These are phyloP conservation scores for Drymonia ruficornis DNA, from an alignment of 2,888 invertebrate species.

Conservation along the genomic window DNA sequence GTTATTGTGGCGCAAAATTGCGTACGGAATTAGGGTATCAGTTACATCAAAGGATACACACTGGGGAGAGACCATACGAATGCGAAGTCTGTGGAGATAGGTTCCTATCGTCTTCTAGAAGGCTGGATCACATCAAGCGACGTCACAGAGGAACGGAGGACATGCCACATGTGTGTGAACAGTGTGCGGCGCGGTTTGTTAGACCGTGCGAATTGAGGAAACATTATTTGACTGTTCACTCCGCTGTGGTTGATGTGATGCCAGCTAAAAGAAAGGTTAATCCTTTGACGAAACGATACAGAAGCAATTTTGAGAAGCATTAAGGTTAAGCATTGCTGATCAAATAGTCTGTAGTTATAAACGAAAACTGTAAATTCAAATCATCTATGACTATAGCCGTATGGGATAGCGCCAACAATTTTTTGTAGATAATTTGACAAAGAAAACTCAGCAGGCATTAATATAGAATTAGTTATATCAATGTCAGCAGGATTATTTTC, in stretches of 20 bases:
- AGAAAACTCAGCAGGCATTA: too few relatives aligned
- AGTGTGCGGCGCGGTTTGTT: constrained; percentile 66
- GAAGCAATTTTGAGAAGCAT: constrained; percentile 26
- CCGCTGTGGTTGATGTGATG: constrained; percentile 39
- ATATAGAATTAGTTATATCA: too few relatives aligned
- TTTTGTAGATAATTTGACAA: too few relatives aligned
- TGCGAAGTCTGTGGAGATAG: constrained; percentile 65
- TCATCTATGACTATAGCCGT: too few relatives aligned
- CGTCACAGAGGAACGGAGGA: constrained; percentile 57
- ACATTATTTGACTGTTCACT: constrained; percentile 60
- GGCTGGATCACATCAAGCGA: constrained; percentile 70
- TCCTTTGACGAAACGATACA: constrained; percentile 20
- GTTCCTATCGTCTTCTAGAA: constrained; percentile 69
- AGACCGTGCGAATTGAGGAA: constrained; percentile 71
- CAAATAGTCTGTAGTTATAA: neutral
- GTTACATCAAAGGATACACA: constrained; percentile 67
- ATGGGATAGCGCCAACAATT: too few relatives aligned
- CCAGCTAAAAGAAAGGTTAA: constrained; percentile 32
- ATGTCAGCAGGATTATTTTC: too few relatives aligned
- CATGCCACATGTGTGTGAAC: constrained; percentile 60
- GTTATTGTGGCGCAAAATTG: constrained; percentile 66
- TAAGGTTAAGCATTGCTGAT: neutral
- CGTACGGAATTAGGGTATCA: constrained; percentile 60
- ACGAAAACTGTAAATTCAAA: too few relatives aligned
- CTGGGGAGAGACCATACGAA: constrained; percentile 66